phyloP scores from a whole-genome alignment of 92 coral and sea anemone genomes.

The Heliopora coerulea region DNA sequence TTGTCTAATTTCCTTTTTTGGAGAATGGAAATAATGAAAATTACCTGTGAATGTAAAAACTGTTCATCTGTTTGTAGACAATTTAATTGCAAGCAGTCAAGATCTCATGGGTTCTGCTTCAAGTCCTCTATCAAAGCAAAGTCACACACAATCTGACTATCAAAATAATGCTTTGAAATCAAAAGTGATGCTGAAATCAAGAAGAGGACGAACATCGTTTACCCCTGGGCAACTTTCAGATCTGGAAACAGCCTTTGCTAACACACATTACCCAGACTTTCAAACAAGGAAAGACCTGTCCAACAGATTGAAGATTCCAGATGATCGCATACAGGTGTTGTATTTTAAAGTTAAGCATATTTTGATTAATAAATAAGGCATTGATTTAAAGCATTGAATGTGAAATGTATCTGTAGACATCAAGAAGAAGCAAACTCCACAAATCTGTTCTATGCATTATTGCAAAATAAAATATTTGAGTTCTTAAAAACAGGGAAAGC shows the following conservation, averaged over 20 bases:
- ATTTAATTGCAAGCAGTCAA: slow-evolving; percentile 40
- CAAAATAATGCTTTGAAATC: slow-evolving; percentile 1
- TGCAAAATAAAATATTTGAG: no score
- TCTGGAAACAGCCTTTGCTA: slow-evolving; percentile 25
- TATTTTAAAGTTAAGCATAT: no score
- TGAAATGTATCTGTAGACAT: no score
- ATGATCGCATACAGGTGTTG: slow-evolving; percentile 35
- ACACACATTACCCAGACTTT: slow-evolving; percentile 41
- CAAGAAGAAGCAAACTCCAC: no score
- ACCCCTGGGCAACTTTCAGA: slow-evolving; percentile 33
- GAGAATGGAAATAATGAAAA: no score
- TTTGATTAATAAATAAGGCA: no score
- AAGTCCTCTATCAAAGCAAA: background rate
- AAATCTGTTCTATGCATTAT: no score
- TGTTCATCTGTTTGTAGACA: slow-evolving; percentile 7
- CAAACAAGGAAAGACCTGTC: slow-evolving; percentile 40
- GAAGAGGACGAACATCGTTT: slow-evolving; percentile 32
- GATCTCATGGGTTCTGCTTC: slow-evolving; percentile 28
- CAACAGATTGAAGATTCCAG: slow-evolving; percentile 27
- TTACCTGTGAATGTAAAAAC: no score
- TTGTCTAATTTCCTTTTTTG: no score
- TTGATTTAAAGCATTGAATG: no score
- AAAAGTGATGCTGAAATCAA: slow-evolving; percentile 21
- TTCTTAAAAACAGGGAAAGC: no score
- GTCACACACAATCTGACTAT: slow-evolving; percentile 18